Conservation (phyloP, 2,888 invertebrate species). For the Himalopsyche japonica region DNA sequence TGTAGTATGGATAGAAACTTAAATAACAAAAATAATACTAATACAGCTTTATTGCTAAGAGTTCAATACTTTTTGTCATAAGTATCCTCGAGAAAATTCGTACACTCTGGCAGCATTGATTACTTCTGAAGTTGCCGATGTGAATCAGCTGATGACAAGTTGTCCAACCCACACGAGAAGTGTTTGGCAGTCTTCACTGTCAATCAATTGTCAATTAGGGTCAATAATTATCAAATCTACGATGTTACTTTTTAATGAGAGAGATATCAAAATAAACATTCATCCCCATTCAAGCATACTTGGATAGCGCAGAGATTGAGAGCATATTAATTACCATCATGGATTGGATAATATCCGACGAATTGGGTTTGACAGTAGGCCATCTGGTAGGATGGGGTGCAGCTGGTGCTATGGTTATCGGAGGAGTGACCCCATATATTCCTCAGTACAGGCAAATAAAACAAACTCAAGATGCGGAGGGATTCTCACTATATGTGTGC, state of each 20-base stretch:
- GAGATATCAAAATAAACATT: background rate
- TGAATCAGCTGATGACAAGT: background rate
- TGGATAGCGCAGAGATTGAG: slow-evolving; percentile 22
- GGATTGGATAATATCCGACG: slow-evolving; percentile 81
- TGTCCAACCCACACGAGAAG: background rate
- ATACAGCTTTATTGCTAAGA: no score
- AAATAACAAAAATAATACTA: no score
- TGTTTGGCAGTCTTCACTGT: background rate
- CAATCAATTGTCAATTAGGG: slow-evolving; percentile 24
- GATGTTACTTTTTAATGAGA: slow-evolving; percentile 18
- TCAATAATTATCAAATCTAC: slow-evolving; percentile 31
- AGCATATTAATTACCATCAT: slow-evolving; percentile 48
- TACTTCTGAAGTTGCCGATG: no score
- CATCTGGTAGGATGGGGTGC: slow-evolving; percentile 79
- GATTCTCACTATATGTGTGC: slow-evolving; percentile 97
- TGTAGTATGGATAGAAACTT: no score
- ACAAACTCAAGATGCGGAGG: slow-evolving; percentile 89
- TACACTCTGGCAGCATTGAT: no score
- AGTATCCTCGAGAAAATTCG: no score
- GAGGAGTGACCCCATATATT: slow-evolving; percentile 93
- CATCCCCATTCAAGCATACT: slow-evolving; percentile 4
- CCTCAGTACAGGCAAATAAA: slow-evolving; percentile 95
- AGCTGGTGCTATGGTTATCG: slow-evolving; percentile 90
- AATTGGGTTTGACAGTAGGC: slow-evolving; percentile 72
- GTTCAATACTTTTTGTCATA: no score